Conservation (phyloP, 2,797 vertebrate genomes). For the Neosilurus mollespiculum region DNA sequence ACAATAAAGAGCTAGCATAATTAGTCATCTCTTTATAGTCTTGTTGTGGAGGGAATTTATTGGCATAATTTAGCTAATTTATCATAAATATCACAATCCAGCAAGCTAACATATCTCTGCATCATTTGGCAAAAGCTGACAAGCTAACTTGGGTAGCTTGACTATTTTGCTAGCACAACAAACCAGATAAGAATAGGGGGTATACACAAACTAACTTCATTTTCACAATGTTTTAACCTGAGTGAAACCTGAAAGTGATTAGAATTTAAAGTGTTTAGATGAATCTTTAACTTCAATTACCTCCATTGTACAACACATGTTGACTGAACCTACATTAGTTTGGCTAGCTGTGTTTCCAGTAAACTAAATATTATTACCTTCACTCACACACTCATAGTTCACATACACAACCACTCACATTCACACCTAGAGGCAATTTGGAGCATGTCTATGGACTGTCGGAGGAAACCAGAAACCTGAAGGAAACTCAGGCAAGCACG, state of each 20-base stretch:
- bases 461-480: too few species aligned
- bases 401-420: too few species aligned
- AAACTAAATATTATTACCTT: not conserved
- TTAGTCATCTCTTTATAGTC: not conserved
- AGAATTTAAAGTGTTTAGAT: not conserved
- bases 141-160: not conserved
- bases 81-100: not conserved
- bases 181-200: not conserved
- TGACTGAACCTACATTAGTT: not conserved
- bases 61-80: not conserved
- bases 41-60: not conserved
- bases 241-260: too few species aligned
- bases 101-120: not conserved
- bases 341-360: not conserved
- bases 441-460: too few species aligned
- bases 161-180: not conserved
- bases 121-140: not conserved
- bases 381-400: too few species aligned
- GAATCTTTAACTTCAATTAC: not conserved
- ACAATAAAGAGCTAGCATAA: not conserved
- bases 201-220: not conserved
- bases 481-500: too few species aligned
- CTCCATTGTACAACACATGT: not conserved
- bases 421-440: too few species aligned
- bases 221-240: not conserved